phyloP scores from a whole-genome alignment of 2,888 invertebrate species.

The Drosophila falleni region DNA sequence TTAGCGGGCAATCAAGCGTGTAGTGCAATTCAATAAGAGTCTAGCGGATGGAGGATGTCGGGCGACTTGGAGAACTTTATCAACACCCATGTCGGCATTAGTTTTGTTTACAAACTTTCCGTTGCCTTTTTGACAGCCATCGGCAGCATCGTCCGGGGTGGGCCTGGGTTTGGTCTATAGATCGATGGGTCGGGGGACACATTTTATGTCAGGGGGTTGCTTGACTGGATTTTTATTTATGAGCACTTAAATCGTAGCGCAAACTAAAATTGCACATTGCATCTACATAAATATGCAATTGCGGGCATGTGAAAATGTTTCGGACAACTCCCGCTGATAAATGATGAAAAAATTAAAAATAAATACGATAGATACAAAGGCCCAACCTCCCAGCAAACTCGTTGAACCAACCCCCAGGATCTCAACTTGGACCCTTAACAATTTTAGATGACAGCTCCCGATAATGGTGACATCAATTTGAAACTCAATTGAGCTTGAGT shows the following conservation, averaged over 20 bases:
- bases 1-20: conserved; percentile 81
- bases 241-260: conserved; percentile 79
- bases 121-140: conserved; percentile 76
- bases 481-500: conserved; percentile 83
- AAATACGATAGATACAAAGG: conserved; percentile 57
- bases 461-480: conserved; percentile 85
- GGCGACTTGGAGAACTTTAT: conserved; percentile 73
- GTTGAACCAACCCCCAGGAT: conserved; percentile 11
- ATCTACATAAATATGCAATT: conserved; percentile 82
- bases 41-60: conserved; percentile 6
- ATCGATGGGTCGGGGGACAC: neutral
- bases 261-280: conserved; percentile 77
- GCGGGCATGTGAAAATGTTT: conserved; percentile 69
- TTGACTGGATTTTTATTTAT: conserved; percentile 73
- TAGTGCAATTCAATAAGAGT: conserved; percentile 78
- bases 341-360: conserved; percentile 77
- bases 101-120: conserved; percentile 84
- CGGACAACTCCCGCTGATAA: conserved; percentile 63
- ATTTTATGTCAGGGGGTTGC: conserved; percentile 47
- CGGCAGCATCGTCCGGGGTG: conserved; percentile 38
- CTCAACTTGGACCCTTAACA: conserved; percentile 5
- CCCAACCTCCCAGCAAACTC: neutral
- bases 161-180: conserved; percentile 1
- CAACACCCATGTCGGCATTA: conserved; percentile 82
- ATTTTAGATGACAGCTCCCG: conserved; percentile 82